Conservation (phyloP, 2,113 vertebrate genomes). For the Dasyurus viverrinus region DNA sequence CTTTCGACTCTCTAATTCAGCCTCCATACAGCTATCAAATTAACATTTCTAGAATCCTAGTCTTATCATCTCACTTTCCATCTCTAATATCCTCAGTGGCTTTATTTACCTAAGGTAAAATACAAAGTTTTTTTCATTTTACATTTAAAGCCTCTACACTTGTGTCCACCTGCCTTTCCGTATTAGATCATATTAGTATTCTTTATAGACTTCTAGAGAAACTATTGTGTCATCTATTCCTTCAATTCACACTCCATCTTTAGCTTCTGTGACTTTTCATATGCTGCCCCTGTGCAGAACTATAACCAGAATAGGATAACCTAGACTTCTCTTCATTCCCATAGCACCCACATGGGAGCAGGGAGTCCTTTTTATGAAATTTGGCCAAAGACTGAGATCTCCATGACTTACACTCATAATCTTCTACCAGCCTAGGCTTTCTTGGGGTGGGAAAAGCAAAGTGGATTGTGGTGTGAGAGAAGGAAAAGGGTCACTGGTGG, state of each 20-base stretch:
- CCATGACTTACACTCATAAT: background rate
- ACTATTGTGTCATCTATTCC: background rate
- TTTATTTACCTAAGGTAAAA: background rate
- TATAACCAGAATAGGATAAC: background rate
- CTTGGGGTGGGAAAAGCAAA: background rate
- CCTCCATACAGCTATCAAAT: background rate
- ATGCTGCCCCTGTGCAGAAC: background rate
- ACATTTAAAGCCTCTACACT: background rate
- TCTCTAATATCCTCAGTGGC: background rate
- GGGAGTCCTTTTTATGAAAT: background rate
- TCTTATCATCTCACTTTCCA: background rate
- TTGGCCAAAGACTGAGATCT: background rate
- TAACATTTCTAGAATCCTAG: background rate
- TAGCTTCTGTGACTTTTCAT: background rate
- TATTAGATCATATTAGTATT: background rate
- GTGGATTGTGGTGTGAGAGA: background rate
- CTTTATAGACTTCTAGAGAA: background rate
- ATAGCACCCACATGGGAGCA: background rate
- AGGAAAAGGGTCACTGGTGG: background rate
- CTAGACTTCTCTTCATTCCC: background rate
- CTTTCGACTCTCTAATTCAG: background rate
- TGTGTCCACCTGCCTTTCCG: background rate
- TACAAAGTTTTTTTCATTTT: background rate
- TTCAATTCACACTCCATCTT: background rate
- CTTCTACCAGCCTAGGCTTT: background rate